Percentiles rank a stretch among this genome's conserved stretches.
Conservation (phyloP, 2,888 invertebrate species). For the Tuta absoluta region DNA sequence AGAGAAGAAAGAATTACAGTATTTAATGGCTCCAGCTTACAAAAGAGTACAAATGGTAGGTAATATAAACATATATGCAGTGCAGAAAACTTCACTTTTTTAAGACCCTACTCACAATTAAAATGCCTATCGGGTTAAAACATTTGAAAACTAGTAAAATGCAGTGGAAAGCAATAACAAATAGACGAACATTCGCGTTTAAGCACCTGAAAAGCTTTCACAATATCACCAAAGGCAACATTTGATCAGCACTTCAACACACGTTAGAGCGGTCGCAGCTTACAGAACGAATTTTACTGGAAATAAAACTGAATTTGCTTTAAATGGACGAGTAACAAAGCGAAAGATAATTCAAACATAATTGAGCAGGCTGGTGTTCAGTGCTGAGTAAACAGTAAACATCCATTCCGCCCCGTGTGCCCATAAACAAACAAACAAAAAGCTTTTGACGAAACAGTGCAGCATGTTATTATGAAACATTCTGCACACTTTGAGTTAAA, state of each 20-base stretch:
- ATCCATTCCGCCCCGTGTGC: constrained; percentile 4
- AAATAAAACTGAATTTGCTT: constrained; percentile 14
- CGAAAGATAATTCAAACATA: constrained; percentile 23
- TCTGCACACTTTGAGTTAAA: not conserved
- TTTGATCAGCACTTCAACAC: constrained; percentile 16
- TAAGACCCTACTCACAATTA: no score
- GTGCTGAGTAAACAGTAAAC: constrained; percentile 10
- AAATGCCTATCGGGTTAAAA: not conserved
- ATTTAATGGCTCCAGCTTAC: no score
- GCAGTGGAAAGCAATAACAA: not conserved
- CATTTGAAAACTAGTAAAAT: not conserved
- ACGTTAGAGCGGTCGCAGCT: not conserved
- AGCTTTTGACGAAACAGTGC: constrained; percentile 3
- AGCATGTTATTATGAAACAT: not conserved
- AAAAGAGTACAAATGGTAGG: no score
- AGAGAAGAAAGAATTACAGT: no score
- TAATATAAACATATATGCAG: no score
- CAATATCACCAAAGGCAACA: constrained; percentile 15
- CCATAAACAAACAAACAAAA: constrained; percentile 9
- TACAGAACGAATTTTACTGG: not conserved
- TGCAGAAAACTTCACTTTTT: not conserved
- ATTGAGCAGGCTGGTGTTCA: constrained; percentile 13
- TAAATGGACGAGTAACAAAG: constrained; percentile 19
- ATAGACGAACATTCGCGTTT: not conserved
- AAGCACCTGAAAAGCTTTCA: constrained; percentile 13